phyloP scores from a whole-genome alignment of 2,113 vertebrate genomes.

The Chaenocephalus aceratus region DNA sequence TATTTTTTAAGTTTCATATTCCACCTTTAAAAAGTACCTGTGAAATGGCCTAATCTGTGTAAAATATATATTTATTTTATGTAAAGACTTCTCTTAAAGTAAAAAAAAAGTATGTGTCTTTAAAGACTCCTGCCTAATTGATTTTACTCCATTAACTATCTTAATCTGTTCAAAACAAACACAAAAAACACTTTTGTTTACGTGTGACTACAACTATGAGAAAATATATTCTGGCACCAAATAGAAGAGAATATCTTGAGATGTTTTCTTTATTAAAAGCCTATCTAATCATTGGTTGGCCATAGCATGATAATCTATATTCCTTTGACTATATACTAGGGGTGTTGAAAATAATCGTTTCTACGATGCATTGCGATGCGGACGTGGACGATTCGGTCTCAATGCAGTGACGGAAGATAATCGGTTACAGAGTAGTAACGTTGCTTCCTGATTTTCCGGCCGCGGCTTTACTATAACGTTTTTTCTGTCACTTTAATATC shows the following conservation, averaged over 20 bases:
- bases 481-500: too few relatives aligned
- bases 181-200: background rate
- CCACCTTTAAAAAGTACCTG: constrained; percentile 6
- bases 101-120: background rate
- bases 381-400: too few relatives aligned
- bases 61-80: background rate
- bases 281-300: background rate
- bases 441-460: too few relatives aligned
- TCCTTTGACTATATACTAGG: background rate
- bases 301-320: background rate
- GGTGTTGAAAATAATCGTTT: too few relatives aligned
- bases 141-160: background rate
- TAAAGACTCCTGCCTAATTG: background rate
- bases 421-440: too few relatives aligned
- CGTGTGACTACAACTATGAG: background rate
- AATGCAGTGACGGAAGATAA: too few relatives aligned
- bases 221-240: background rate
- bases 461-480: too few relatives aligned
- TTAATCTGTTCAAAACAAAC: background rate
- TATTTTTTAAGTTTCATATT: background rate
- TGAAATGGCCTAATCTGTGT: background rate
- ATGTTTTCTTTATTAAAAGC: background rate
- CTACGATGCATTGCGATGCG: too few relatives aligned
- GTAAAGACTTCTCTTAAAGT: background rate
- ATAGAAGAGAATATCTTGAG: too few relatives aligned